phyloP scores from a whole-genome alignment of 2,888 invertebrate genomes.

The Pheosia gnoma region DNA sequence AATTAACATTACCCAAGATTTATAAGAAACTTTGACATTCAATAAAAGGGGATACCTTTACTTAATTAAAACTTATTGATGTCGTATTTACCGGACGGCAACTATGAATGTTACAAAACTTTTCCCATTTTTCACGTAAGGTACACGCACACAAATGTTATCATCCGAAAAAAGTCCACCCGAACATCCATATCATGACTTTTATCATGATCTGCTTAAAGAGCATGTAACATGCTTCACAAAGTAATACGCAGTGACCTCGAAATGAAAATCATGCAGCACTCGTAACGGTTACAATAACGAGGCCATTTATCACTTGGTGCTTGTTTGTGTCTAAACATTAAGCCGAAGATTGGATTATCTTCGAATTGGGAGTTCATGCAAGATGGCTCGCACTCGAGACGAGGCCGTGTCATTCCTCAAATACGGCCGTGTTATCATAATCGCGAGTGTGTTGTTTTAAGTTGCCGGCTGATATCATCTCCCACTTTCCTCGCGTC shows the following conservation, averaged over 20 bases:
- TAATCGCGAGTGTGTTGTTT: background rate
- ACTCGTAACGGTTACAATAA: slow-evolving; percentile 79
- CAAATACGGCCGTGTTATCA: background rate
- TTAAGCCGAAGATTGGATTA: slow-evolving; percentile 37
- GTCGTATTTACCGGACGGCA: slow-evolving; percentile 11
- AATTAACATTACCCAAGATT: slow-evolving; percentile 43
- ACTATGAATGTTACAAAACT: slow-evolving; percentile 21
- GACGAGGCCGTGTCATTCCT: background rate
- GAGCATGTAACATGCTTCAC: slow-evolving; percentile 72
- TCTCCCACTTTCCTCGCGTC: background rate
- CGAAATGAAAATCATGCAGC: slow-evolving; percentile 80
- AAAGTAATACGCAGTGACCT: slow-evolving; percentile 72
- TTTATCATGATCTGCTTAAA: slow-evolving; percentile 60
- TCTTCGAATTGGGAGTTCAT: background rate
- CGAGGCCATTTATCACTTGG: slow-evolving; percentile 80
- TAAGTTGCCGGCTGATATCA: background rate
- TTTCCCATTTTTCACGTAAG: slow-evolving; percentile 8
- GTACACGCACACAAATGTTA: slow-evolving; percentile 5
- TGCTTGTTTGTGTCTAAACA: slow-evolving; percentile 75
- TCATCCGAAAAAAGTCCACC: slow-evolving; percentile 42
- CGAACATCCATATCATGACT: slow-evolving; percentile 11
- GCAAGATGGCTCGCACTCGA: background rate
- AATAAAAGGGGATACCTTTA: slow-evolving; percentile 29
- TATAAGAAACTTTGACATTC: slow-evolving; percentile 42
- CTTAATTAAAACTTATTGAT: slow-evolving; percentile 57